These are phyloP conservation scores for Camponotus vicinus DNA, from an alignment of 1,140 invertebrate genomes.

Conservation along the genomic window DNA sequence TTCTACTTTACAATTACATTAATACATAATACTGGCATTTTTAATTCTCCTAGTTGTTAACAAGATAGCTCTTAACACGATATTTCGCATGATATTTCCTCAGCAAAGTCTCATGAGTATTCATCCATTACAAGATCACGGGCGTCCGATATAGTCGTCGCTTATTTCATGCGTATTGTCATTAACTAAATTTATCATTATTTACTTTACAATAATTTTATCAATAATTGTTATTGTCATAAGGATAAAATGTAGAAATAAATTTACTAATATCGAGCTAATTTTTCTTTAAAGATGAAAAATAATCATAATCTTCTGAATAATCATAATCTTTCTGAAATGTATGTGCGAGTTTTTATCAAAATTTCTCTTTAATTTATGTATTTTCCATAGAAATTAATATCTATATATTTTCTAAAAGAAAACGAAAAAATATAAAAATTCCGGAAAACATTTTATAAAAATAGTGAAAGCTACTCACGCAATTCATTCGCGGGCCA, in stretches of 20 bases:
- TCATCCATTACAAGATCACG: slow-evolving; percentile 34
- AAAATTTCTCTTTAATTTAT: background rate
- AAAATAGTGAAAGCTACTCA: background rate
- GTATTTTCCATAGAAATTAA: background rate
- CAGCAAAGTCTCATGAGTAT: slow-evolving; percentile 28
- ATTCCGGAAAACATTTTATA: too few relatives aligned
- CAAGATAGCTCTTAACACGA: slow-evolving; percentile 32
- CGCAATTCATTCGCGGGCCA: background rate
- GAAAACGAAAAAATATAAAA: background rate
- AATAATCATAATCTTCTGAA: background rate
- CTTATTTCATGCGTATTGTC: slow-evolving; percentile 3
- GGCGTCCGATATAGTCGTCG: slow-evolving; percentile 6
- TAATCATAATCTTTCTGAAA: background rate
- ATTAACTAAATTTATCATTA: slow-evolving; percentile 23
- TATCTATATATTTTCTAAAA: background rate
- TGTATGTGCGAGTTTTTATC: too few relatives aligned
- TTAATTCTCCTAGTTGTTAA: slow-evolving; percentile 10
- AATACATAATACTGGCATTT: background rate
- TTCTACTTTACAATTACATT: too few relatives aligned
- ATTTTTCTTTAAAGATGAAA: background rate
- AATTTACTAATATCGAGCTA: too few relatives aligned
- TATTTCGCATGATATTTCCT: slow-evolving; percentile 22
- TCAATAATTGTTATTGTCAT: background rate
- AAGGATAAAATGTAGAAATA: too few relatives aligned
- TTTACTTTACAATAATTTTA: background rate